These are phyloP conservation scores for Sebastes vulpes DNA, from an alignment of 2,797 vertebrate species.

Conservation along the genomic window DNA sequence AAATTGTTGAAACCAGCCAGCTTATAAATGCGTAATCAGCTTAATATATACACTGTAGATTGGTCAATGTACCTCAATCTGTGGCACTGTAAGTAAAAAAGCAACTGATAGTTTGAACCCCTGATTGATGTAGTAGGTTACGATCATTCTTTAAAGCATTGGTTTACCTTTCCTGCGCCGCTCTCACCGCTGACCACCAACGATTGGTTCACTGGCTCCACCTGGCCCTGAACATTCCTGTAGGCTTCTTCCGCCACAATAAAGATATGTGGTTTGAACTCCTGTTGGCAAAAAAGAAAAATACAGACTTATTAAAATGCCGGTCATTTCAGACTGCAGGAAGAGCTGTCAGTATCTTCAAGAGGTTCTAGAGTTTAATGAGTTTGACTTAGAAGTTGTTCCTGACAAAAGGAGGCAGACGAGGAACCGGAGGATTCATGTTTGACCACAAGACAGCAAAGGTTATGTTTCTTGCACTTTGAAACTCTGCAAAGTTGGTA, in stretches of 20 bases:
- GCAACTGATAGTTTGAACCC: neutral
- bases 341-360: neutral
- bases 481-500: neutral
- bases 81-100: neutral
- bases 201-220: constrained; percentile 92
- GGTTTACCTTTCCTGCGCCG: constrained; percentile 95
- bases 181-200: constrained; percentile 98
- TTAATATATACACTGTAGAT: neutral
- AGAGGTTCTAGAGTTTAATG: neutral
- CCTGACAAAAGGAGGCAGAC: neutral
- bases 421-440: neutral
- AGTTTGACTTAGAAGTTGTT: neutral
- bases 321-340: neutral
- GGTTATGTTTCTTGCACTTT: neutral
- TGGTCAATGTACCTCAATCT: neutral
- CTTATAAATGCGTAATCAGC: neutral
- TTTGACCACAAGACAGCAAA: neutral
- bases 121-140: neutral
- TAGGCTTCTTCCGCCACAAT: constrained; percentile 95
- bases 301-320: neutral
- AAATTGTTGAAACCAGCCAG: neutral
- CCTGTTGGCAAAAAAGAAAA: constrained; percentile 66
- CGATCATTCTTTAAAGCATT: neutral
- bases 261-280: constrained; percentile 95
- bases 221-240: constrained; percentile 91